Evolutionary conservation across 2,797 vertebrate species (phyloP).

Genomic region (Dipus sagitta): DNA sequence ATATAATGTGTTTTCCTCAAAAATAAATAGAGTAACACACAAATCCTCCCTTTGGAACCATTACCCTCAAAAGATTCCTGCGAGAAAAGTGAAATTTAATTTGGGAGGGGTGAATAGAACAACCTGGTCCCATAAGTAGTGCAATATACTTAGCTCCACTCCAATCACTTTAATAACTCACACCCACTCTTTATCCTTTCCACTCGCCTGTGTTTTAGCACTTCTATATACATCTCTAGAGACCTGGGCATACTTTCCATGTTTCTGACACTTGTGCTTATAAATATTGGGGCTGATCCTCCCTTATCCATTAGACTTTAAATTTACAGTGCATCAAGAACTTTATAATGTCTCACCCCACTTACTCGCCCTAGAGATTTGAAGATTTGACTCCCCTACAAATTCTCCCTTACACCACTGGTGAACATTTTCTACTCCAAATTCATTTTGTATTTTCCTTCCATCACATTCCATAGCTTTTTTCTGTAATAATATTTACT

Average conservation of each 20-base stretch:
- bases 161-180: constrained; percentile 71
- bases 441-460: constrained; percentile 19
- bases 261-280: constrained; percentile 72
- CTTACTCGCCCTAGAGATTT: constrained; percentile 57
- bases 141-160: constrained; percentile 69
- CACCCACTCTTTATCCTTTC: constrained; percentile 61
- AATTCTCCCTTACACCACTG: neutral
- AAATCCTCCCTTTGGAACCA: constrained; percentile 71
- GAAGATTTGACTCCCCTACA: constrained; percentile 51
- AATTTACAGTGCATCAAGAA: constrained; percentile 71
- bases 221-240: constrained; percentile 60
- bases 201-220: constrained; percentile 69
- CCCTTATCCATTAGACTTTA: constrained; percentile 67
- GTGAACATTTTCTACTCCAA: neutral
- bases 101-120: constrained; percentile 71
- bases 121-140: constrained; percentile 69
- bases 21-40: constrained; percentile 75
- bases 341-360: constrained; percentile 59
- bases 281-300: constrained; percentile 33
- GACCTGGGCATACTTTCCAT: constrained; percentile 69
- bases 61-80: constrained; percentile 64
- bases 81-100: constrained; percentile 76
- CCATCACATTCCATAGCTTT: neutral
- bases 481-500: neutral
- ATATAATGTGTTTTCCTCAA: constrained; percentile 48